These are phyloP conservation scores for Bicyclus anynana DNA, from an alignment of 1,140 invertebrate species.

Conservation along the genomic window DNA sequence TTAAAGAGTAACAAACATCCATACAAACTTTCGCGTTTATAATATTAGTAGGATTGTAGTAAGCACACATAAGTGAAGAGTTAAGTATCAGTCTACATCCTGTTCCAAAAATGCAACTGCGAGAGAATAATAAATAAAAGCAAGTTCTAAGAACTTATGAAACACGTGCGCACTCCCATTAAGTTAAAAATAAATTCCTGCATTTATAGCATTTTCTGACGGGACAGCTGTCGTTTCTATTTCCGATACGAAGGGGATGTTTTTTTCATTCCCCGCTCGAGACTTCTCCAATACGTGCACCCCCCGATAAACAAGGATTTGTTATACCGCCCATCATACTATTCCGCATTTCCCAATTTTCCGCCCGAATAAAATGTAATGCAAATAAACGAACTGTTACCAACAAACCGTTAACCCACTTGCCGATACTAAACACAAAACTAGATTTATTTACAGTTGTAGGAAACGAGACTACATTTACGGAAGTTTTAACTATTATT, in stretches of 20 bases:
- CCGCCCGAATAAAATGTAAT: background rate
- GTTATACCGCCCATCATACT: conserved; percentile 1
- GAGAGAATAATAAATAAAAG: background rate
- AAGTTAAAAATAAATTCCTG: conserved; percentile 40
- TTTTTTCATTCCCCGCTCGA: conserved; percentile 34
- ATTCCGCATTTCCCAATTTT: conserved; percentile 1
- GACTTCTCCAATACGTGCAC: conserved; percentile 28
- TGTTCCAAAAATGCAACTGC: background rate
- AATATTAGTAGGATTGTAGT: too few relatives aligned
- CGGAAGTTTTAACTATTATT: background rate
- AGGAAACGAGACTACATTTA: background rate
- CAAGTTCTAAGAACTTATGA: background rate
- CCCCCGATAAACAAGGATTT: conserved; percentile 23
- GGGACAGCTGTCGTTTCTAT: conserved; percentile 70
- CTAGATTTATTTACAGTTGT: background rate
- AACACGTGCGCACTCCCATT: conserved; percentile 16
- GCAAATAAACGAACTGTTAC: conserved; percentile 2
- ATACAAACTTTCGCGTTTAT: too few relatives aligned
- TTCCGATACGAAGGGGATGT: conserved; percentile 51
- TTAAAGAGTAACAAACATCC: too few relatives aligned
- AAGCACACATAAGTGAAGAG: too few relatives aligned
- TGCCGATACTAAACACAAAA: background rate
- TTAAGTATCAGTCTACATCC: background rate
- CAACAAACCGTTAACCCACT: background rate
- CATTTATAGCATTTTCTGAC: conserved; percentile 54